Evolutionary conservation across 2,797 vertebrate genomes (phyloP).

Genomic region (Propithecus perrieri): DNA sequence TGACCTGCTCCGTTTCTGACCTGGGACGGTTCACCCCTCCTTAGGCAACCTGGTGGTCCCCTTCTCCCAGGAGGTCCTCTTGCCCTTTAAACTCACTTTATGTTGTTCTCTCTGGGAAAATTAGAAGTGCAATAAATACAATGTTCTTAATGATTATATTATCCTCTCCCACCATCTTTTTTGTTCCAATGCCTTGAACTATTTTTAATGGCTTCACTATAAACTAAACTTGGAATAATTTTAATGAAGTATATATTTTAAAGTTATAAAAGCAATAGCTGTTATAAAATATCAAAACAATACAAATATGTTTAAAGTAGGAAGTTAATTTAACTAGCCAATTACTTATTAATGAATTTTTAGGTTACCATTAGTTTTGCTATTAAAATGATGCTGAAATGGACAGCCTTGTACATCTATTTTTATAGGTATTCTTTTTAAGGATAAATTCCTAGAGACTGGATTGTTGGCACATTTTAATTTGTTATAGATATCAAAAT

Average conservation of each 20-base stretch:
- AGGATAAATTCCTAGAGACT: neutral
- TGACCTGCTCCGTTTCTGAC: too few species aligned
- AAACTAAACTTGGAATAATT: neutral
- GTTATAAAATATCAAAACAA: neutral
- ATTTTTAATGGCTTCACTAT: neutral
- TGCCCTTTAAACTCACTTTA: neutral
- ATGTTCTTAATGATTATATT: neutral
- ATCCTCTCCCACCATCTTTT: neutral
- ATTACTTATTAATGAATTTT: neutral
- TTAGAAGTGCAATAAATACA: neutral
- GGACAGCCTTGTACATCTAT: neutral
- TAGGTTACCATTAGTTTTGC: neutral
- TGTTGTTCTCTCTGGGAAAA: neutral
- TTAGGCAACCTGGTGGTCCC: too few species aligned
- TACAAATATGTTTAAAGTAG: neutral
- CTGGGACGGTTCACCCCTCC: too few species aligned
- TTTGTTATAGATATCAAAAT: neutral
- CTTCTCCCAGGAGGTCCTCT: neutral
- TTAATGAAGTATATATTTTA: neutral
- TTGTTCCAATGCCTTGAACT: neutral
- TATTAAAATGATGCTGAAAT: constrained; percentile 8
- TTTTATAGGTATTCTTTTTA: neutral
- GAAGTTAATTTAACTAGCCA: neutral
- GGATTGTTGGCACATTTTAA: neutral
- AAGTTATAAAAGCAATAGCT: neutral